These are phyloP conservation scores for Trichosurus vulpecula DNA, from an alignment of 2,797 vertebrate genomes.

Conservation along the genomic window DNA sequence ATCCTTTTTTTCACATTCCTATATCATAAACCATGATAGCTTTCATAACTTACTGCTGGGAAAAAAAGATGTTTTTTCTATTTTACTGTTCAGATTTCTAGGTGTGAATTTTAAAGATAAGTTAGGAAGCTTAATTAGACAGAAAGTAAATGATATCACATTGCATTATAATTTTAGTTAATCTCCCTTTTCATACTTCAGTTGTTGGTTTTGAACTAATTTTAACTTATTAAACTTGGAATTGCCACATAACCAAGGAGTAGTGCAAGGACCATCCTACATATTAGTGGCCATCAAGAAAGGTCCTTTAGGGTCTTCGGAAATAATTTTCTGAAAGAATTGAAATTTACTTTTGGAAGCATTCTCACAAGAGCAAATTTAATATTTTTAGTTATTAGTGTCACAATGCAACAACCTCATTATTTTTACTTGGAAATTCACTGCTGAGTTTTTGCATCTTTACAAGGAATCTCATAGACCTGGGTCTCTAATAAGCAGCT, in stretches of 20 bases:
- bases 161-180: slow-evolving; percentile 45
- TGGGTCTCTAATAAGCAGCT: slow-evolving; percentile 61
- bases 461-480: slow-evolving; percentile 56
- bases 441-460: slow-evolving; percentile 58
- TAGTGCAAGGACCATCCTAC: slow-evolving; percentile 1
- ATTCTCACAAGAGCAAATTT: slow-evolving; percentile 40
- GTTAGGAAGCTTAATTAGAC: slow-evolving; percentile 58
- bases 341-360: slow-evolving; percentile 62
- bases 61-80: neutral
- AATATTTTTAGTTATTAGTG: slow-evolving; percentile 50
- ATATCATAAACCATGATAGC: slow-evolving; percentile 40
- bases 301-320: slow-evolving; percentile 52
- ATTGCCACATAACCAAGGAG: slow-evolving; percentile 45
- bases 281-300: slow-evolving; percentile 28
- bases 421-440: slow-evolving; percentile 67
- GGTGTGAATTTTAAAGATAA: slow-evolving; percentile 51
- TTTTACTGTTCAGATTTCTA: slow-evolving; percentile 51
- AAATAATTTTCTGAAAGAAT: slow-evolving; percentile 49
- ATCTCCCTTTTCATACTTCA: slow-evolving; percentile 28
- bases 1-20: neutral
- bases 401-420: slow-evolving; percentile 57
- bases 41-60: slow-evolving; percentile 21
- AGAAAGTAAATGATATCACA: slow-evolving; percentile 19
- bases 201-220: slow-evolving; percentile 54
- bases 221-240: slow-evolving; percentile 56